Evolutionary conservation across 1,140 invertebrate species (phyloP).

Genomic region (Sminthurides bifidus): DNA sequence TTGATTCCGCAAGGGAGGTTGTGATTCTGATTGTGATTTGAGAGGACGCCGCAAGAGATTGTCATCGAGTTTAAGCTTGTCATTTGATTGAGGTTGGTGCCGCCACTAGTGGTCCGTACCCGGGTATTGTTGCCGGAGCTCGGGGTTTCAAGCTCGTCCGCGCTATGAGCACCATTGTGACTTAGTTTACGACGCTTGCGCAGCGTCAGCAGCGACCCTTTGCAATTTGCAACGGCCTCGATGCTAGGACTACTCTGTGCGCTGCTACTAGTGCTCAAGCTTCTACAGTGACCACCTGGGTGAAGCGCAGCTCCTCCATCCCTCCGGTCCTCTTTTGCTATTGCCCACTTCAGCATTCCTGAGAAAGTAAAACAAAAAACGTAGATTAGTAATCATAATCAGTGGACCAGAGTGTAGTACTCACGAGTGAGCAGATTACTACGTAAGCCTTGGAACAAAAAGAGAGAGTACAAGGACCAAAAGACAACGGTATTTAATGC

Average conservation of each 20-base stretch:
- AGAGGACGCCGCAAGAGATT: not conserved
- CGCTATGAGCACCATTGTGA: not conserved
- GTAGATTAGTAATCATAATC: not conserved
- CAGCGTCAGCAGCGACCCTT: constrained; percentile 3
- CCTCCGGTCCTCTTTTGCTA: constrained; percentile 24
- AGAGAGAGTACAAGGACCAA: not conserved
- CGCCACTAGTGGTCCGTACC: not conserved
- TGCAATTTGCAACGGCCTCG: too few species aligned
- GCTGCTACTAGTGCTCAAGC: not conserved
- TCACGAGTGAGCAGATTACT: too few species aligned
- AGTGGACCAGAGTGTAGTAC: not conserved
- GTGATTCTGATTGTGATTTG: not conserved
- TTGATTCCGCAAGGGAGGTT: not conserved
- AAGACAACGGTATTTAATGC: not conserved
- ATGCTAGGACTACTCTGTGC: too few species aligned
- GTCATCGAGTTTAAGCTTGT: not conserved
- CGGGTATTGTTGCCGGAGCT: too few species aligned
- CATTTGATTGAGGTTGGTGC: not conserved
- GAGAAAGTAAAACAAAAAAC: not conserved
- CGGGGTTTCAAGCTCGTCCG: too few species aligned
- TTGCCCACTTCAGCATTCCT: constrained; percentile 30
- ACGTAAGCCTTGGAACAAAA: not conserved
- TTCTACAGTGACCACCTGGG: not conserved
- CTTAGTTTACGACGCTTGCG: constrained; percentile 8
- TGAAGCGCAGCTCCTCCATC: not conserved